Evolutionary conservation across 2,888 invertebrate species (phyloP), one percentile per base, ranked within the genome.

Genomic region (Dryococelus australis): DNA sequence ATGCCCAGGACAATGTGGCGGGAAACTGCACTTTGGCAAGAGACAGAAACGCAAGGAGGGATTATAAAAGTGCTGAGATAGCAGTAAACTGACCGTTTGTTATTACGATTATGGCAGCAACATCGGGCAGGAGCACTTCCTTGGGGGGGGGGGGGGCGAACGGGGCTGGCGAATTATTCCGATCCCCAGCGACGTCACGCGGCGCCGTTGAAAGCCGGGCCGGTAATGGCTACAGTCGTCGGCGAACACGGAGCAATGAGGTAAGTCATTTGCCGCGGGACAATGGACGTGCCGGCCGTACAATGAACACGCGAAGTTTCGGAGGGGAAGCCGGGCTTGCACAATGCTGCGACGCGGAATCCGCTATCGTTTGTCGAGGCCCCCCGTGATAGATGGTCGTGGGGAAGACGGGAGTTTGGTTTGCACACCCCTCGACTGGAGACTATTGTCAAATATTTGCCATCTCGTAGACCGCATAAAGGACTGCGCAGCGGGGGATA

Each of bases 391-490:
- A 65, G 65, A 65, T 65, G 65, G 65, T 65, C 65, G 13, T 6
- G 20, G 24, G 24, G 24, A 20, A 24, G 65, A 16, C 5, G 65
- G 65, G 65, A 24, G 65, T 5, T 9, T 5, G 20, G 65, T 65
- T 65, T 65, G 65, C 65, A 9, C 20, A 65, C 65, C 65, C 65
- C 65, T 65, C 65, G 65, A 65, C 65, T 65, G 65, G 65, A 65
- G 65, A 65, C 65, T 65, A 65, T 65, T 65, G 65, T 65, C 65
- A 65, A 65, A 65, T 65, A 65, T 65, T 65, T 65, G 65, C 65
- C 65, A 65, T 65, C 65, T 65, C 65, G 65, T 65, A 65, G 65
- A 65, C 65, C 65, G 65, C 65, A 65, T 65, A 65, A 65, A 65
- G 65, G 24, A 20, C 10, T 6, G 10, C 65, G 65, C 20, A 16